phyloP scores from a whole-genome alignment of 2,797 vertebrate genomes.

The Acrossocheilus wenchowensis region DNA sequence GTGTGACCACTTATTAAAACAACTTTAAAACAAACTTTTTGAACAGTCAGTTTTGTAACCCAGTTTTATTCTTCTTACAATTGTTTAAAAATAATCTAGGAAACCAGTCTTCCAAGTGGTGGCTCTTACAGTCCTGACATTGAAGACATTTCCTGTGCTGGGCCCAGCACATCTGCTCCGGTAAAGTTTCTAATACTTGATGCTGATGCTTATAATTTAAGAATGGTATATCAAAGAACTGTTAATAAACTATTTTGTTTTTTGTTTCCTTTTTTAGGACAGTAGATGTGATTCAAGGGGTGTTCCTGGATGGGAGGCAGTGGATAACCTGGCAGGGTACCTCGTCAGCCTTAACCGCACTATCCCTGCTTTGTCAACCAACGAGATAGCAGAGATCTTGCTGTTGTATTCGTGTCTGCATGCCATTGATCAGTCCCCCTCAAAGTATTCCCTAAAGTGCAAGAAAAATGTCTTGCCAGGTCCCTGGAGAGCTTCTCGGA shows the following conservation, averaged over 20 bases:
- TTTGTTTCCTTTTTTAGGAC: not conserved
- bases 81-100: too few species aligned
- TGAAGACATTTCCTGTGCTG: too few species aligned
- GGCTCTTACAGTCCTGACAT: too few species aligned
- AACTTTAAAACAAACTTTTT: too few species aligned
- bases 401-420: too few species aligned
- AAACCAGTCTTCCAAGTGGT: too few species aligned
- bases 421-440: too few species aligned
- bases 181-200: slow-evolving; percentile 2
- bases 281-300: slow-evolving; percentile 42
- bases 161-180: not conserved
- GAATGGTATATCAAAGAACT: not conserved
- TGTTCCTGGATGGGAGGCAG: slow-evolving; percentile 52
- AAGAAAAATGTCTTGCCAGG: slow-evolving; percentile 24
- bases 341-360: slow-evolving; percentile 47
- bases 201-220: not conserved
- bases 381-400: too few species aligned
- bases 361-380: too few species aligned
- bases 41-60: too few species aligned
- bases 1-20: too few species aligned
- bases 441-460: slow-evolving; percentile 8
- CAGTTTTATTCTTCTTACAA: too few species aligned
- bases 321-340: slow-evolving; percentile 47
- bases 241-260: not conserved
- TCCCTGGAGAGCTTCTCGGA: slow-evolving; percentile 22